phyloP scores from a whole-genome alignment of 30 jellyfish, hydroid and myxozoan species.

The Aurelia aurita complex sp. Pacific region DNA sequence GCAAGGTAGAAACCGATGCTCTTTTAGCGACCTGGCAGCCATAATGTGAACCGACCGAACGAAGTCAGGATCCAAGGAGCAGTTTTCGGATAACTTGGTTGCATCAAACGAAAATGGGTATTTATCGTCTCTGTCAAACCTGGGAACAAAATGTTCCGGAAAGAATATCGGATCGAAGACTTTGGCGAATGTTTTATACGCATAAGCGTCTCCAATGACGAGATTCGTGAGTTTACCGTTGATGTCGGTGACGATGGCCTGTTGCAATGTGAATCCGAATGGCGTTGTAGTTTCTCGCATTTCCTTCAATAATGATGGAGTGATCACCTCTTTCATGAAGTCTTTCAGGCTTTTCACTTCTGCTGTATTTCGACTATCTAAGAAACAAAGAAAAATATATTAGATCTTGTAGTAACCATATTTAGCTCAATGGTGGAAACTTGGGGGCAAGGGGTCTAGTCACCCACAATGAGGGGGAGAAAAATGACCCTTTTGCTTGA shows the following conservation, averaged over 20 bases:
- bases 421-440: too few relatives aligned
- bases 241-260: not conserved
- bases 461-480: too few relatives aligned
- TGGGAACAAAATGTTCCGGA: not conserved
- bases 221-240: conserved; percentile 7
- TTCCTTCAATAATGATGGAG: not conserved
- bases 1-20: conserved; percentile 27
- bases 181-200: conserved; percentile 23
- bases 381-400: too few relatives aligned
- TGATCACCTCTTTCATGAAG: not conserved
- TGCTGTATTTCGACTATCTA: too few relatives aligned
- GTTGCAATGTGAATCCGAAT: conserved; percentile 24
- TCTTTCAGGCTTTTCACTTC: not conserved
- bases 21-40: conserved; percentile 49
- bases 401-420: too few relatives aligned
- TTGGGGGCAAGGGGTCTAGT: too few relatives aligned
- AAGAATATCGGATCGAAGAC: conserved; percentile 27
- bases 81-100: conserved; percentile 1
- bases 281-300: conserved; percentile 17
- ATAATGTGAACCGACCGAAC: conserved; percentile 44
- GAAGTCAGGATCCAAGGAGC: not conserved
- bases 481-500: too few relatives aligned
- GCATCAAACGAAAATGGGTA: conserved; percentile 39
- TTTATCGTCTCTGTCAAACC: not conserved
- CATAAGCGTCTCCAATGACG: conserved; percentile 44